A percentile compares a stretch with the other conserved stretches of the same genome.
Evolutionary conservation across 2,113 vertebrate genomes (phyloP).

Genomic region (Dipodomys spectabilis): DNA sequence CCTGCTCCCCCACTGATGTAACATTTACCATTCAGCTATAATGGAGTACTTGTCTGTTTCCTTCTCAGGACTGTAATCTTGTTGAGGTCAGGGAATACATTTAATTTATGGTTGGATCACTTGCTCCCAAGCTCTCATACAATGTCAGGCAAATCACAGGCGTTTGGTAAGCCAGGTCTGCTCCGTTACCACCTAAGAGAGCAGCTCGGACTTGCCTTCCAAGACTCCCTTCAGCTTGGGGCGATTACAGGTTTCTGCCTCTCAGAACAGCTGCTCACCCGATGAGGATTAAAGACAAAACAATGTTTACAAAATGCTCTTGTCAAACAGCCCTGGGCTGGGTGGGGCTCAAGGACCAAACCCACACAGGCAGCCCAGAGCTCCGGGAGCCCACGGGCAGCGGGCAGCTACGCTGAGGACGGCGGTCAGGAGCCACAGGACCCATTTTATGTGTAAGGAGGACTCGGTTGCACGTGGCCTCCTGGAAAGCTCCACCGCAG

Average conservation of each 20-base stretch:
- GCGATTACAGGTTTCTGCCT: neutral
- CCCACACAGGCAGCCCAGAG: neutral
- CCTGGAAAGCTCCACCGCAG: neutral
- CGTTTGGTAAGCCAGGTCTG: fast-evolving
- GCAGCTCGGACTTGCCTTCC: neutral
- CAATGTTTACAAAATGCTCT: neutral
- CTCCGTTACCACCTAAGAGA: neutral
- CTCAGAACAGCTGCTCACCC: neutral
- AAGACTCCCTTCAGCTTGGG: neutral
- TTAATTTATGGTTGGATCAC: neutral
- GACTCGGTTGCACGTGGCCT: fast-evolving
- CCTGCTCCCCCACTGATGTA: fast-evolving
- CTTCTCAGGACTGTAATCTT: neutral
- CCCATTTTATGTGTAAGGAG: neutral
- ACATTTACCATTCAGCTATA: fast-evolving
- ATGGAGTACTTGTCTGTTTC: fast-evolving
- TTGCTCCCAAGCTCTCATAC: neutral
- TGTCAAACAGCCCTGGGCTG: neutral
- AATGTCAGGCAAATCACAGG: fast-evolving
- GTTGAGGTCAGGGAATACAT: neutral
- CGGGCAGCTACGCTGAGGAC: no score
- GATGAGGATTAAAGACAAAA: neutral
- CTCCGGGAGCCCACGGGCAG: neutral
- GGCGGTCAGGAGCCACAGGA: fast-evolving
- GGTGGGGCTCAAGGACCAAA: neutral